These are phyloP conservation scores for Cardiocondyla obscurior DNA, from an alignment of 1,140 invertebrate species.

Conservation along the genomic window DNA sequence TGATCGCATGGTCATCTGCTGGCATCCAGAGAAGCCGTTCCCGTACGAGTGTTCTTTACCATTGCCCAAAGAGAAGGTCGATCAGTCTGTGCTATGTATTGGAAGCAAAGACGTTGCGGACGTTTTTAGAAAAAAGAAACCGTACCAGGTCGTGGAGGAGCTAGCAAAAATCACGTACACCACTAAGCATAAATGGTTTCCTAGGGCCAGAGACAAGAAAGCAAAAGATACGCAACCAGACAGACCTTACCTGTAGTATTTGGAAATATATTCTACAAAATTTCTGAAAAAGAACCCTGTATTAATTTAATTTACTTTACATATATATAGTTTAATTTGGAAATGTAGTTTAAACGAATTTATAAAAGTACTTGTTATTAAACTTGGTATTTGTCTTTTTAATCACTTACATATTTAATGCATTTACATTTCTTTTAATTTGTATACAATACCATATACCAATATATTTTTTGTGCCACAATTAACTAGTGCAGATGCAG, in stretches of 20 bases:
- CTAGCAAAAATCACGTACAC: slow-evolving; percentile 90
- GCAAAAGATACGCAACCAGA: slow-evolving; percentile 88
- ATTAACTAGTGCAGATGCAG: not conserved
- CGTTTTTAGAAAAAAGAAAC: slow-evolving; percentile 87
- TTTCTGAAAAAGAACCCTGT: not conserved
- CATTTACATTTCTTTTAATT: not conserved
- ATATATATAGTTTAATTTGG: not conserved
- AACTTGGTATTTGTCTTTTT: not conserved
- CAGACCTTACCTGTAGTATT: slow-evolving; percentile 88
- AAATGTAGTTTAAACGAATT: too few relatives aligned
- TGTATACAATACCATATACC: not conserved
- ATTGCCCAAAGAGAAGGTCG: slow-evolving; percentile 84
- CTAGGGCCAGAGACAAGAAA: slow-evolving; percentile 87
- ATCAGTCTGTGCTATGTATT: slow-evolving; percentile 86
- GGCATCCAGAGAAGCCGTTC: slow-evolving; percentile 92
- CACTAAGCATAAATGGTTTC: slow-evolving; percentile 92
- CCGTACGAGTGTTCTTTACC: slow-evolving; percentile 94
- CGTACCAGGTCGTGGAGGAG: slow-evolving; percentile 86
- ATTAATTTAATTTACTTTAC: not conserved
- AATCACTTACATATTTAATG: not conserved
- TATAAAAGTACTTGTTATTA: not conserved
- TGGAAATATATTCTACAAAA: not conserved
- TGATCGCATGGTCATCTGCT: slow-evolving; percentile 91
- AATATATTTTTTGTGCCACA: not conserved
- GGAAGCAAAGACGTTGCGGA: slow-evolving; percentile 86